These are phyloP conservation scores for Acanthurus lineatus DNA, from an alignment of 2,797 vertebrate genomes.

Conservation along the genomic window DNA sequence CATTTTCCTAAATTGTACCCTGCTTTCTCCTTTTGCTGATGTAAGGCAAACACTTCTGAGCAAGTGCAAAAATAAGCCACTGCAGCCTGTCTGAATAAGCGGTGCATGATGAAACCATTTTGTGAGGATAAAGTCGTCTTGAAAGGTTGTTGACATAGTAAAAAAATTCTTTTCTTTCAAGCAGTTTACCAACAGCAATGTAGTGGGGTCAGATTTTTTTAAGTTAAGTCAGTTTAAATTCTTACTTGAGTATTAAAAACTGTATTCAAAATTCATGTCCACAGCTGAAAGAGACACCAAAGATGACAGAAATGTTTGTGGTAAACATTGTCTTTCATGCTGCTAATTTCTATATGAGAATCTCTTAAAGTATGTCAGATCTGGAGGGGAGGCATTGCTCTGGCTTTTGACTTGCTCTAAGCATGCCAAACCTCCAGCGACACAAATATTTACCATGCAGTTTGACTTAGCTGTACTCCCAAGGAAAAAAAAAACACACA, in stretches of 20 bases:
- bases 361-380: slow-evolving; percentile 1
- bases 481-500: neutral
- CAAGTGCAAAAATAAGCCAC: slow-evolving; percentile 36
- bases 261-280: neutral
- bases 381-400: neutral
- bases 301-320: neutral
- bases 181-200: neutral
- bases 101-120: slow-evolving; percentile 69
- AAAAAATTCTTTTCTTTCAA: slow-evolving; percentile 32
- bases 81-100: slow-evolving; percentile 49
- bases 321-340: slow-evolving; percentile 9
- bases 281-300: slow-evolving; percentile 3
- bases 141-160: slow-evolving; percentile 53
- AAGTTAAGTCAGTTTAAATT: slow-evolving; percentile 9
- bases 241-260: neutral
- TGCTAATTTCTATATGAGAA: neutral
- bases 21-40: slow-evolving; percentile 46
- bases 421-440: slow-evolving; percentile 36
- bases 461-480: slow-evolving; percentile 24
- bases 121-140: slow-evolving; percentile 54
- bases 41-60: slow-evolving; percentile 38
- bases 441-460: slow-evolving; percentile 19
- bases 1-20: slow-evolving; percentile 41
- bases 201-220: neutral
- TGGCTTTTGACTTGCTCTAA: slow-evolving; percentile 8